Conservation (phyloP, 2,888 invertebrate species). For the Chrysolina haemoptera region DNA sequence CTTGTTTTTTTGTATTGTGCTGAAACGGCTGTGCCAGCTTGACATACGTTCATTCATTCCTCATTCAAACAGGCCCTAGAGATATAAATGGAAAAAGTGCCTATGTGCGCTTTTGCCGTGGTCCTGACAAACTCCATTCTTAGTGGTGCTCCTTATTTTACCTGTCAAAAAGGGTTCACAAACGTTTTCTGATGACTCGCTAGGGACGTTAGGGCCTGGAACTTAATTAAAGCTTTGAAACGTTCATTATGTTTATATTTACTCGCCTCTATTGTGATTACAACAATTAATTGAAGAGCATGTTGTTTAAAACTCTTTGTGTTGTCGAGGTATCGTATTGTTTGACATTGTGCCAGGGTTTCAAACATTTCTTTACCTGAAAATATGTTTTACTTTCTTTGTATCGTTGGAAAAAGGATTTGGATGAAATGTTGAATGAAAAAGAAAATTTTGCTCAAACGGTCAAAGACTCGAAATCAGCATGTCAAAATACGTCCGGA, state of each 20-base stretch:
- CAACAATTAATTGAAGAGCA: not conserved
- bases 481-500: no score
- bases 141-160: not conserved
- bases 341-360: no score
- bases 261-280: not conserved
- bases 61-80: no score
- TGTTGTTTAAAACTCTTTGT: not conserved
- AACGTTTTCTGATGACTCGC: slow-evolving; percentile 3
- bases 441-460: no score
- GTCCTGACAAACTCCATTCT: not conserved
- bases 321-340: not conserved
- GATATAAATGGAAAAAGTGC: not conserved
- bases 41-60: no score
- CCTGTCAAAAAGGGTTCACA: not conserved
- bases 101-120: not conserved
- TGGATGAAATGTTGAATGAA: no score
- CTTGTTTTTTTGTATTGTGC: no score
- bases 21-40: no score
- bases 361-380: no score
- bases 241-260: not conserved
- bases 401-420: no score
- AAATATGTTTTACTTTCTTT: no score
- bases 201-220: not conserved
- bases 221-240: slow-evolving; percentile 13
- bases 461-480: no score